Percentiles rank a stretch among this genome's conserved stretches.
Evolutionary conservation across 37 sponge, comb jelly and placozoan genomes (phyloP).

Genomic region (Trichoplax adhaerens): DNA sequence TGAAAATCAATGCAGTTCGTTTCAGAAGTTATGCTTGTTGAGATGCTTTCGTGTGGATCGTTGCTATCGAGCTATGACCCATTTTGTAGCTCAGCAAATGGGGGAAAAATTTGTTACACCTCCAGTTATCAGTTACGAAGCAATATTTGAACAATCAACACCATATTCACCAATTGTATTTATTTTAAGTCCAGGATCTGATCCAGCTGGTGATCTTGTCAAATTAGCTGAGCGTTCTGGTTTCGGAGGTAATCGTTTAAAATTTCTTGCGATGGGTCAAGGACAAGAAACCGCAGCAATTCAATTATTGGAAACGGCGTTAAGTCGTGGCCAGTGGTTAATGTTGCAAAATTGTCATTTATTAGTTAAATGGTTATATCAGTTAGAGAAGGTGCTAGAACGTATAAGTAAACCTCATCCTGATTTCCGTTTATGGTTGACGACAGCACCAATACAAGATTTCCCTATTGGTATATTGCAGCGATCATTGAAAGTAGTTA

Average conservation of each 20-base stretch:
- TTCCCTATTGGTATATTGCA: slow-evolving; percentile 96
- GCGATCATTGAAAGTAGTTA: slow-evolving; percentile 66
- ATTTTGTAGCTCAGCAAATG: slow-evolving; percentile 83
- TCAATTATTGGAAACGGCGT: slow-evolving; percentile 82
- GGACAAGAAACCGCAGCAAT: slow-evolving; percentile 94
- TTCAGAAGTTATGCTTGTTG: slow-evolving; percentile 75
- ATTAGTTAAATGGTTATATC: slow-evolving; percentile 84
- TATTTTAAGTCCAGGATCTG: slow-evolving; percentile 96
- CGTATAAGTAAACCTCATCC: slow-evolving; percentile 84
- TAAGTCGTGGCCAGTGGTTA: slow-evolving; percentile 92
- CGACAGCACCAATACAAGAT: slow-evolving; percentile 88
- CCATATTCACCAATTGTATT: slow-evolving; percentile 91
- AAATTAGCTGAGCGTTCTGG: slow-evolving; percentile 87
- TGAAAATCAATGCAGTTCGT: slow-evolving; percentile 39
- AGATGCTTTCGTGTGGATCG: slow-evolving; percentile 96
- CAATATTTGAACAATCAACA: slow-evolving; percentile 77
- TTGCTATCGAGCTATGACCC: slow-evolving; percentile 86
- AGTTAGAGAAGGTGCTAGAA: slow-evolving; percentile 92
- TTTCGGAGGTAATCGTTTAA: slow-evolving; percentile 92
- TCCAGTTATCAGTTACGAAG: slow-evolving; percentile 87
- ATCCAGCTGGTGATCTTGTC: slow-evolving; percentile 90
- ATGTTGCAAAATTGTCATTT: slow-evolving; percentile 98
- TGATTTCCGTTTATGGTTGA: slow-evolving; percentile 97
- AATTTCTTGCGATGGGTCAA: slow-evolving; percentile 99
- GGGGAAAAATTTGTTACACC: slow-evolving; percentile 97